Conservation (phyloP, 2,113 vertebrate species). For the Halichoeres trimaculatus region DNA sequence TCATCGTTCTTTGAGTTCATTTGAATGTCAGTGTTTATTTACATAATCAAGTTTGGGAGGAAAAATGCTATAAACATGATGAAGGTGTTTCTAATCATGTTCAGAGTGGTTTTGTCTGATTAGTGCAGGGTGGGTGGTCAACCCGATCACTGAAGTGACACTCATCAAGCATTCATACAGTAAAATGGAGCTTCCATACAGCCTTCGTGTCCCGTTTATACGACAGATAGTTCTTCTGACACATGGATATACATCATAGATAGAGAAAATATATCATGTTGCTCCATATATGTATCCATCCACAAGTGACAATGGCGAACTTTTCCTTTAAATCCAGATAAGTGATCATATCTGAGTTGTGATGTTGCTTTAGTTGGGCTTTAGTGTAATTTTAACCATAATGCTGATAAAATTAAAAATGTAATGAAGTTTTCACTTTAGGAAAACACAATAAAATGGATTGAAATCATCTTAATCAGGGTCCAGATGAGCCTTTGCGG, state of each 20-base stretch:
- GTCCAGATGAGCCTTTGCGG: constrained; percentile 13
- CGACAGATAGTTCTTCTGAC: constrained; percentile 7
- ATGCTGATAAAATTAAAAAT: constrained; percentile 23
- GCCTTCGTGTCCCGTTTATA: constrained; percentile 10
- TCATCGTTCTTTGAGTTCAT: constrained; percentile 59
- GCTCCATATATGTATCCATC: neutral
- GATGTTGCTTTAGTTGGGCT: constrained; percentile 27
- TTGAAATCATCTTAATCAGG: constrained; percentile 20
- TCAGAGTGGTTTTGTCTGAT: constrained; percentile 27
- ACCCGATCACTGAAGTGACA: constrained; percentile 32
- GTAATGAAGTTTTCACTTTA: constrained; percentile 26
- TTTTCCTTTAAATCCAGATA: neutral
- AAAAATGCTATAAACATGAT: constrained; percentile 26
- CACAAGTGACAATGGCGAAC: neutral
- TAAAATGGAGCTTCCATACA: constrained; percentile 7
- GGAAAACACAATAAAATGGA: constrained; percentile 10
- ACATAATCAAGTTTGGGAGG: constrained; percentile 57
- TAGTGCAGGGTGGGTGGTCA: constrained; percentile 11
- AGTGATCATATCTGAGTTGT: constrained; percentile 15
- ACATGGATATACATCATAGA: constrained; percentile 2
- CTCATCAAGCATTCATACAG: neutral
- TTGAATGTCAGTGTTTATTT: constrained; percentile 72
- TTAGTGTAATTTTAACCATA: constrained; percentile 5
- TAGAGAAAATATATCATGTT: constrained; percentile 19
- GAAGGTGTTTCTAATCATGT: constrained; percentile 48